These are phyloP conservation scores for Mionectes macconnelli DNA, from an alignment of 2,113 vertebrate species.

Conservation along the genomic window DNA sequence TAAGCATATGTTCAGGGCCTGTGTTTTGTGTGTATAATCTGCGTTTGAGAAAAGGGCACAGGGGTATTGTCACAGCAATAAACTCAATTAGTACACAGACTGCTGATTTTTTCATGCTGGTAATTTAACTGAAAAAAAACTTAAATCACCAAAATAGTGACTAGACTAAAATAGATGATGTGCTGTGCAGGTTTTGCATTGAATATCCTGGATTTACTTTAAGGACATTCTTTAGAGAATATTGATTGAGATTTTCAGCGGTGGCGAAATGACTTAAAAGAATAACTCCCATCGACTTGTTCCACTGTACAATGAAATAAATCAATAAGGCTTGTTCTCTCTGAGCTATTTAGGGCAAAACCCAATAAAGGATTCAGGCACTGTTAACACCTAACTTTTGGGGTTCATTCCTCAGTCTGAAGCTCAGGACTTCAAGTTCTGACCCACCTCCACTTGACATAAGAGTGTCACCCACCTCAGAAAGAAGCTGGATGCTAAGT, in stretches of 20 bases:
- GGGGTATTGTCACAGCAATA: neutral
- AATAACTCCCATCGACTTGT: constrained; percentile 6
- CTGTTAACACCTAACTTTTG: neutral
- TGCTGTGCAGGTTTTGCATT: neutral
- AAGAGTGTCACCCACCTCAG: neutral
- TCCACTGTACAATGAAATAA: neutral
- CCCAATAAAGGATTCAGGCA: neutral
- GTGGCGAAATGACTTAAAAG: constrained; percentile 17
- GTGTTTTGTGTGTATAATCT: neutral
- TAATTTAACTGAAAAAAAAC: neutral
- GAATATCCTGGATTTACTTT: constrained; percentile 9
- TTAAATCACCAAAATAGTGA: neutral
- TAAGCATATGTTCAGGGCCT: neutral
- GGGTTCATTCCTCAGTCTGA: neutral
- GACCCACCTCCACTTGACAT: neutral
- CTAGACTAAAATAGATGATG: neutral
- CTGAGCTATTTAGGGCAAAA: constrained; percentile 15
- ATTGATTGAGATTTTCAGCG: constrained; percentile 16
- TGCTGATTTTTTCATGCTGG: neutral
- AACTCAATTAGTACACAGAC: neutral
- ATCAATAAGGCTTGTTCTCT: neutral
- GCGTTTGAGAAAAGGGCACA: neutral
- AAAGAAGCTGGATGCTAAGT: neutral
- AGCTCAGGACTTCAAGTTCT: neutral
- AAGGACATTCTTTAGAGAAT: neutral